Evolutionary conservation across 1,140 invertebrate genomes (phyloP).

Genomic region (Drosophila navojoa): DNA sequence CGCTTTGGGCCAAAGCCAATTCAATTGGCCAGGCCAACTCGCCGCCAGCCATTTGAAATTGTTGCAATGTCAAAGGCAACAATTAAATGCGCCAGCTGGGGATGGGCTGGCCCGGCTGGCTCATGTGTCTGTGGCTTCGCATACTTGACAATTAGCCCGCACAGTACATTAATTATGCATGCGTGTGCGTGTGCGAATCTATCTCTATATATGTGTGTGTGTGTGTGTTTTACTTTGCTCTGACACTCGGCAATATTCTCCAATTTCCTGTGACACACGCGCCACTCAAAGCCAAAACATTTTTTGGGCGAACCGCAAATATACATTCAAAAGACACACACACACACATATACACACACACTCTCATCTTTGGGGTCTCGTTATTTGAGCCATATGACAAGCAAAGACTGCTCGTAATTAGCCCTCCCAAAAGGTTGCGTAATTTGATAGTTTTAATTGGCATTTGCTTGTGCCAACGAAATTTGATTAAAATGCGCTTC

Average conservation of each 20-base stretch:
- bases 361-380: not conserved
- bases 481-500: conserved; percentile 47
- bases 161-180: conserved; percentile 74
- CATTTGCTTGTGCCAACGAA: conserved; percentile 51
- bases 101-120: not conserved
- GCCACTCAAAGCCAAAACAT: conserved; percentile 50
- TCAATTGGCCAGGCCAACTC: not conserved
- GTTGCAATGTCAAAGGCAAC: conserved; percentile 75
- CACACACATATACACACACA: conserved; percentile 3
- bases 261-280: conserved; percentile 65
- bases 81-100: conserved; percentile 44
- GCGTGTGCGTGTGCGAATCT: conserved; percentile 37
- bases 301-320: conserved; percentile 65
- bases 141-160: conserved; percentile 70
- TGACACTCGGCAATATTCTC: conserved; percentile 48
- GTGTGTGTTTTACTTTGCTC: conserved; percentile 26
- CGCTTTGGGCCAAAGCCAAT: conserved; percentile 17
- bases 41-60: conserved; percentile 47
- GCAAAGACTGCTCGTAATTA: conserved; percentile 64
- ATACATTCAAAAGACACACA: conserved; percentile 29
- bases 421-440: conserved; percentile 47
- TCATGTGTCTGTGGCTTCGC: conserved; percentile 45
- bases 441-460: conserved; percentile 81
- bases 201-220: conserved; percentile 16
- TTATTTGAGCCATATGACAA: conserved; percentile 47